Percentiles rank a stretch among this genome's conserved stretches.
These are phyloP conservation scores for Hyposoter dolosus DNA, from an alignment of 2,888 invertebrate species.

Conservation along the genomic window DNA sequence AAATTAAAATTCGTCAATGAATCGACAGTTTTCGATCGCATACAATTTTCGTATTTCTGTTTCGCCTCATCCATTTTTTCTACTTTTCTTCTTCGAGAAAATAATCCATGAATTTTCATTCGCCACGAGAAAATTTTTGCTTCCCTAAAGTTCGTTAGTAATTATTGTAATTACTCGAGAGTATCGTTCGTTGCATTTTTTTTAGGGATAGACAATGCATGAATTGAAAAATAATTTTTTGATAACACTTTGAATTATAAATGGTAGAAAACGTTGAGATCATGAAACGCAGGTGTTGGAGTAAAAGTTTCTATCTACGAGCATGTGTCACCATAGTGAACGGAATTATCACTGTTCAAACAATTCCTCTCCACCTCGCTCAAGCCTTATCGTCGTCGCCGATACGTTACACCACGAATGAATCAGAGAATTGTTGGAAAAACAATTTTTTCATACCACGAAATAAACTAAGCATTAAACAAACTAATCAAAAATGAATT, in stretches of 20 bases:
- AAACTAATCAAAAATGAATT: background rate
- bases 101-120: background rate
- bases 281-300: constrained; percentile 50
- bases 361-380: constrained; percentile 60
- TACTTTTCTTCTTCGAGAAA: background rate
- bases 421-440: constrained; percentile 41
- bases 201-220: background rate
- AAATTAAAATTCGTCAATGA: constrained; percentile 65
- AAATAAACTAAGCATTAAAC: background rate
- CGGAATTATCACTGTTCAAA: constrained; percentile 80
- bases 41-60: background rate
- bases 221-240: background rate
- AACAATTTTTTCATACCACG: constrained; percentile 25
- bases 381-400: constrained; percentile 75
- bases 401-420: constrained; percentile 61
- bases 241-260: constrained; percentile 19
- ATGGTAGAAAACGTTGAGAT: constrained; percentile 2
- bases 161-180: background rate
- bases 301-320: constrained; percentile 49
- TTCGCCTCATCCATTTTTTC: background rate
- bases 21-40: background rate
- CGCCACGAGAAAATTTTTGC: background rate
- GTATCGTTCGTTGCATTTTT: background rate
- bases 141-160: background rate
- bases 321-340: constrained; percentile 65